Conservation (phyloP, 2,888 invertebrate genomes). For the Philaethria dido region DNA sequence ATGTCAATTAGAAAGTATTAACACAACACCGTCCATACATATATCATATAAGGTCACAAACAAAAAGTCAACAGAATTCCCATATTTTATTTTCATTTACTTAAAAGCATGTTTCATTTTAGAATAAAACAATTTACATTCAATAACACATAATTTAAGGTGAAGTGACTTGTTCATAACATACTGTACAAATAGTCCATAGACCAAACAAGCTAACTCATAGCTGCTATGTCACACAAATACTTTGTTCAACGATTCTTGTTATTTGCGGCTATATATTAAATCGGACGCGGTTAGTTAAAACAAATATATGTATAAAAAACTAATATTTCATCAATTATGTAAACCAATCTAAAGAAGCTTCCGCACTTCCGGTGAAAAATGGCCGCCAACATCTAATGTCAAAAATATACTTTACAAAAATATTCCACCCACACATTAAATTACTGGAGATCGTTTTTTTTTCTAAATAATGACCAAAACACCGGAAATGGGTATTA, state of each 20-base stretch:
- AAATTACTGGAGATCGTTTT: slow-evolving; percentile 26
- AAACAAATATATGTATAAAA: slow-evolving; percentile 43
- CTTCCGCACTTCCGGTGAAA: slow-evolving; percentile 3
- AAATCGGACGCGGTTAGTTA: slow-evolving; percentile 69
- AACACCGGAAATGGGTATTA: slow-evolving; percentile 24
- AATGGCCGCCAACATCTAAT: slow-evolving; percentile 19
- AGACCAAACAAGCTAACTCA: slow-evolving; percentile 46
- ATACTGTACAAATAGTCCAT: slow-evolving; percentile 69
- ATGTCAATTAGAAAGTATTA: too few species aligned
- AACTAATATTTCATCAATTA: slow-evolving; percentile 10
- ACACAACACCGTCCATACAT: too few species aligned
- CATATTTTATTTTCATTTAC: slow-evolving; percentile 83
- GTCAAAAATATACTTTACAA: slow-evolving; percentile 23
- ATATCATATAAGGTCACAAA: slow-evolving; percentile 55
- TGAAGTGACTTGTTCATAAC: slow-evolving; percentile 77
- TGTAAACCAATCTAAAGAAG: slow-evolving; percentile 15
- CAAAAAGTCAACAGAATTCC: slow-evolving; percentile 74
- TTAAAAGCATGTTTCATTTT: slow-evolving; percentile 82
- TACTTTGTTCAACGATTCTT: slow-evolving; percentile 49
- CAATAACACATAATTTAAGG: slow-evolving; percentile 82
- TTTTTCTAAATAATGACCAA: slow-evolving; percentile 5
- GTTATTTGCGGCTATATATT: slow-evolving; percentile 58
- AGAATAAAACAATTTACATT: slow-evolving; percentile 82
- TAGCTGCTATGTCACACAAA: slow-evolving; percentile 56
- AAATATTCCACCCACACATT: slow-evolving; percentile 21